Evolutionary conservation across 2,113 vertebrate genomes (phyloP), one percentile per base, ranked within the genome.

Genomic region (Suricata suricatta): DNA sequence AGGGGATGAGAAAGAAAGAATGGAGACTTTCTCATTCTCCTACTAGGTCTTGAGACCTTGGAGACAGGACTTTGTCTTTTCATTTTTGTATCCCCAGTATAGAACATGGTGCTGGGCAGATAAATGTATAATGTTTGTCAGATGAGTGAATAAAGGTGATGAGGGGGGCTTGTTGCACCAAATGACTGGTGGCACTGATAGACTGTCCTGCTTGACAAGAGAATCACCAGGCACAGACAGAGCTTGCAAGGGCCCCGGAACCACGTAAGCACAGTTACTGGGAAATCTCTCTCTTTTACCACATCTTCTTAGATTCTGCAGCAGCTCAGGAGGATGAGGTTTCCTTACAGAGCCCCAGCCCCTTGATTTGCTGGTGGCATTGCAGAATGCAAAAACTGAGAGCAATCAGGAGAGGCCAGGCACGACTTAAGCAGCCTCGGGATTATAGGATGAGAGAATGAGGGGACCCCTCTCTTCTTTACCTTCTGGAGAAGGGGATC

Each of bases 241-340:
- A 84, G 50, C 38, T 44, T 57, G 16, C 19, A 9, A 82, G 60
- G 95, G 72, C 57, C 31, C 54, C 21, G 3, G 74, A 93, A 92
- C 41, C 23, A 69, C 69, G 77, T 50, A 95, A 90, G 88, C 13
- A 33, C 74, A 29, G 44, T 79, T 95, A 69, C 79, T 31, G 88
- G 86, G 91, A 94, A 97, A 57, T 85, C 82, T 97, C 72, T 80
- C n/a, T 93, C 85, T 88, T 60, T 94, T 3, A 96, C 41, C 64
- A 29, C 88, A 63, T 82, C 92, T 94, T 83, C 66, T 93, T 3
- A 27, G 60, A 57, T 82, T 94, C 63, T 93, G 38, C 15, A 77
- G 60, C 72, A 54, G 44, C 93, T 96, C 93, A 97, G 96, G 88
- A 97, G 96, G 97, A 31, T 60, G 93, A 93, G 95, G 71, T 91